Base-by-base conservation (phyloP, 1,140 invertebrate genomes). In the Lasioglossum baleicum region DNA sequence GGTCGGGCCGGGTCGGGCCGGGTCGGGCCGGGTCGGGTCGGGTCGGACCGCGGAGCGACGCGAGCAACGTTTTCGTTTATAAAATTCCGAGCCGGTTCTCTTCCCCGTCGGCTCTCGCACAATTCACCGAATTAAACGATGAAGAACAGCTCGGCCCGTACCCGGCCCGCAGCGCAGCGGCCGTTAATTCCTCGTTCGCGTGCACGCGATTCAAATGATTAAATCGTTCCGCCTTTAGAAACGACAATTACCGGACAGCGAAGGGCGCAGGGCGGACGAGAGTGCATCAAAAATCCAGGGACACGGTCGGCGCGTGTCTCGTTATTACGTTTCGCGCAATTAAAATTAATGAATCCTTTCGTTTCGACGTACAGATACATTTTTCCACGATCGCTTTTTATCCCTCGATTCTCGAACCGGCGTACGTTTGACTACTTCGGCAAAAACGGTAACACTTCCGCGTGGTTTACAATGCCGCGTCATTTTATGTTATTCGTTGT, bases 321-420 rank as follows among this genome's bases (percentile, higher is more conserved):
- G 31, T 64, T 64, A 26, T 64, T 40, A 35, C 61, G 15, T 64
- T 64, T 20, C 42, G 2, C 42, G 44, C 40, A 67, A 42, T 67
- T 42, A 67, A 51, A 67, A 67, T 51, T 42, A 67, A 67, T 26
- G 65, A 51, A 48, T 51, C 40, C n/a, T 26, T 42, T 22, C n/a
- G 44, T 58, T 58, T 58, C 2, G 56, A n/a, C 20, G 56, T n/a
- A n/a, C 56, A 13, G 5, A 48, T 15, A 15, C 51, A 15, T 58
- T 58, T 58, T 20, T 7, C 20, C 7, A n/a, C 20, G 15, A 15
- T 53, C 17, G 51, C 6, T n/a, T 20, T n/a, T n/a, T n/a, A n/a
- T 58, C 7, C 20, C 7, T 7, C 7, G 17, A n/a, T 58, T 7
- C 17, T 7, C n/a, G 6, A 58, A 13, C 5, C 51, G 51, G 15